Percentiles rank a stretch among this genome's conserved stretches.
Evolutionary conservation across 2,888 invertebrate species (phyloP).

Genomic region (Holacanthella duospinosa): DNA sequence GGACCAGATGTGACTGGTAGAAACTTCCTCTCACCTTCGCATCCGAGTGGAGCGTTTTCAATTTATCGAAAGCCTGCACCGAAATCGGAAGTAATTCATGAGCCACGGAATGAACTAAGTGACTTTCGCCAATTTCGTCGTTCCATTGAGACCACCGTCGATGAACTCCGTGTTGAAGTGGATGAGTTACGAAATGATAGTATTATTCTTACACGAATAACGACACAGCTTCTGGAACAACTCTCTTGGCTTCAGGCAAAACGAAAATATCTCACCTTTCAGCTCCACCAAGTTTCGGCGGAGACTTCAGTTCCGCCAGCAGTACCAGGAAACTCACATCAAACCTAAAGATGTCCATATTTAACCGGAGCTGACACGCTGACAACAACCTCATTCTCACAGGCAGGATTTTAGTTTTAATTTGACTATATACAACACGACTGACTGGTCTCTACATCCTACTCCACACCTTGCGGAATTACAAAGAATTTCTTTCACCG

Average conservation of each 20-base stretch:
- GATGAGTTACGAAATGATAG: slow-evolving; percentile 35
- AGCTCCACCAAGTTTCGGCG: slow-evolving; percentile 29
- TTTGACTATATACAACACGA: too few species aligned
- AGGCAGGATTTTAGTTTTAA: background rate
- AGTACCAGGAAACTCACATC: background rate
- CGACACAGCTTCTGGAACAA: slow-evolving; percentile 35
- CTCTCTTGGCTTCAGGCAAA: slow-evolving; percentile 33
- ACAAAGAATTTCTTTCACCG: background rate
- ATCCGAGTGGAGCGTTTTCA: slow-evolving; percentile 36
- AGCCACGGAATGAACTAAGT: slow-evolving; percentile 21
- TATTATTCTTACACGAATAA: slow-evolving; percentile 31
- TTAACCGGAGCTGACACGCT: background rate
- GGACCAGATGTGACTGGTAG: slow-evolving; percentile 32
- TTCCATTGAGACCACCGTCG: slow-evolving; percentile 15
- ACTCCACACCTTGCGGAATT: background rate
- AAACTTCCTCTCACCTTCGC: slow-evolving; percentile 36
- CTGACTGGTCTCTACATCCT: too few species aligned
- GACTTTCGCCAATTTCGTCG: too few species aligned
- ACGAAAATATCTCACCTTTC: slow-evolving; percentile 31
- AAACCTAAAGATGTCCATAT: background rate
- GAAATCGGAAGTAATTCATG: slow-evolving; percentile 30
- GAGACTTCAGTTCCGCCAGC: background rate
- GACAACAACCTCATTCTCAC: too few species aligned
- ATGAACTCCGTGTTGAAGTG: slow-evolving; percentile 30
- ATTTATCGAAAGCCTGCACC: slow-evolving; percentile 35